phyloP scores from a whole-genome alignment of 2,888 invertebrate genomes.

The Hedya salicella region DNA sequence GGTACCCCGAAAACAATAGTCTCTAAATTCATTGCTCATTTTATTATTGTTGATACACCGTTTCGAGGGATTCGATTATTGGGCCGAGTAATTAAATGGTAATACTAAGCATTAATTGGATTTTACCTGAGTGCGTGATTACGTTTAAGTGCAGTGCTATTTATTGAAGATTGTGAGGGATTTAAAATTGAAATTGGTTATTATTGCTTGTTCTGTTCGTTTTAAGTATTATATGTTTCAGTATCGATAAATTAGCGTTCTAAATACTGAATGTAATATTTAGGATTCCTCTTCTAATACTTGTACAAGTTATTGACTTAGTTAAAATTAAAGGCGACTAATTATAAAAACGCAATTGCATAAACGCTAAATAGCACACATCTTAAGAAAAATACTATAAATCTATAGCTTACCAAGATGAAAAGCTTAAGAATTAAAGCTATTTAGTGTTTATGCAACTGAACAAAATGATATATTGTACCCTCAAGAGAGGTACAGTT shows the following conservation, averaged over 20 bases:
- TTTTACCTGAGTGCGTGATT: conserved; percentile 75
- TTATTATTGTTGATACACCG: conserved; percentile 84
- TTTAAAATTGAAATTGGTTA: conserved; percentile 46
- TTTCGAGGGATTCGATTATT: conserved; percentile 84
- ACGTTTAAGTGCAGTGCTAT: conserved; percentile 62
- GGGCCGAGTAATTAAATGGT: conserved; percentile 84
- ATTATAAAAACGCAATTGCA: too few relatives aligned
- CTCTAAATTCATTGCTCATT: conserved; percentile 84
- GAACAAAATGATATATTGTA: conserved; percentile 14
- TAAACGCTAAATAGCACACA: too few relatives aligned
- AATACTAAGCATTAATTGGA: conserved; percentile 83
- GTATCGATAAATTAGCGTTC: not conserved
- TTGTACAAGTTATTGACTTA: too few relatives aligned
- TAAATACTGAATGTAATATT: not conserved
- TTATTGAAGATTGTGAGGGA: conserved; percentile 54
- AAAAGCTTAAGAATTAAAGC: too few relatives aligned
- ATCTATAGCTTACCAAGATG: too few relatives aligned
- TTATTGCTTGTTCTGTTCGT: conserved; percentile 32
- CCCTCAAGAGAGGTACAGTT: conserved; percentile 40
- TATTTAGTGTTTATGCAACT: too few relatives aligned
- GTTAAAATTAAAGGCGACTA: too few relatives aligned
- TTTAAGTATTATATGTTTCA: conserved; percentile 10
- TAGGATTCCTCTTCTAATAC: too few relatives aligned
- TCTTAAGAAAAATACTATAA: too few relatives aligned
- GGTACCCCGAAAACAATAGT: conserved; percentile 84